Base-by-base conservation (phyloP, 2,113 vertebrate genomes). In the Ascaphus truei region DNA sequence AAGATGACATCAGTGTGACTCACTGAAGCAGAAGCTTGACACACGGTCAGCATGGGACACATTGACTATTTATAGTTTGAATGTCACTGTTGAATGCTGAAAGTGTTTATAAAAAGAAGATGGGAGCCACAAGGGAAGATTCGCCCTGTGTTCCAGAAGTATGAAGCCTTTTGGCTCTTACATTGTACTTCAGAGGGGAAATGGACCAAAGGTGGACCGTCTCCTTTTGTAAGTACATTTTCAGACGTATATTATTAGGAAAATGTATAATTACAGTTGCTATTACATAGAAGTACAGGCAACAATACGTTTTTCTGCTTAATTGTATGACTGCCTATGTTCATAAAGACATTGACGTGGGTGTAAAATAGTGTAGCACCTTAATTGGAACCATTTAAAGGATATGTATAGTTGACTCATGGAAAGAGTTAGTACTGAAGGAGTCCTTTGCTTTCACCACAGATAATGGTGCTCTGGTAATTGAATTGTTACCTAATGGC, bases 51-150 rank as follows among this genome's bases (percentile, higher is more conserved):
- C 68, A 48, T 48, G 72, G 77, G 81, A 68, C 53, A 59, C 64
- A 74, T 20, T 76, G 80, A 75, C 77, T 89, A 90, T 89, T 85
- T 85, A 91, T 90, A 92, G 76, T 73, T 75, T 71, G 18, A 69
- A 52, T 71, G 76, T 82, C 84, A 77, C 61, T 47, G 13, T 63
- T 1, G 9, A 77, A 27, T 15, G 22, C 37, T 13, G 3, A n/a
- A 22, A 76, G 59, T 56, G 73, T 50, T 52, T 80, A 78, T 87
- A 87, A 88, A 83, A 76, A 75, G 83, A 78, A 68, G 15, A 3
- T 58, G 43, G 5, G 45, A 72, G 41, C 25, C 56, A 4, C 16
- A 68, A 16, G 27, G 69, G 55, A 30, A n/a, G 66, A 52, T 69
- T 4, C 58, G 1, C 41, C 5, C 20, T 48, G 8, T 27, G 16